Conservation (phyloP, 2,797 vertebrate species). For the Crypturellus tataupa region DNA sequence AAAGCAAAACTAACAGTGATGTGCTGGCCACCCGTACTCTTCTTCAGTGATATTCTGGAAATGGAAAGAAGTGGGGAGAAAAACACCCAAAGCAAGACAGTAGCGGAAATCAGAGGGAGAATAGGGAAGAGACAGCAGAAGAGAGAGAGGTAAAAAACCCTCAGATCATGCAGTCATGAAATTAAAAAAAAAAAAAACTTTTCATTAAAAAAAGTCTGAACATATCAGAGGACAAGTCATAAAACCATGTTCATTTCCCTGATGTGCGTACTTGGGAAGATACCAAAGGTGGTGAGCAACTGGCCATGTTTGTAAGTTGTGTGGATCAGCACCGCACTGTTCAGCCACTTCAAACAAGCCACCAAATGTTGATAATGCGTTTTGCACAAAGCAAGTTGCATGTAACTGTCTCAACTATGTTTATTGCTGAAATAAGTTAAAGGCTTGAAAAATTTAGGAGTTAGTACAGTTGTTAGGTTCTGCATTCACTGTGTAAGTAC, state of each 20-base stretch:
- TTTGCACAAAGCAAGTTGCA: background rate
- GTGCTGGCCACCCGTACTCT: conserved; percentile 15
- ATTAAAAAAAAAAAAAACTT: background rate
- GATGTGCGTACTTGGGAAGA: background rate
- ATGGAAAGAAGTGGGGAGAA: background rate
- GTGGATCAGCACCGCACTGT: background rate
- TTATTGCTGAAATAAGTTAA: background rate
- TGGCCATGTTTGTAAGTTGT: background rate
- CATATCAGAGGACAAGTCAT: background rate
- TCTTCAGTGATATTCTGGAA: background rate
- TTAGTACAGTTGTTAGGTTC: background rate
- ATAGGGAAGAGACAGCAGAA: background rate
- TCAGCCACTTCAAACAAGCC: background rate
- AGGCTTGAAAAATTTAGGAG: background rate
- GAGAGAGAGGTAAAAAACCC: background rate
- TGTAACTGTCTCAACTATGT: background rate
- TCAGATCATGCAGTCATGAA: background rate
- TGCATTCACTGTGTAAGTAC: background rate
- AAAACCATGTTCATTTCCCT: background rate
- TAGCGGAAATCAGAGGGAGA: background rate
- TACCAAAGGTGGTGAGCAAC: background rate
- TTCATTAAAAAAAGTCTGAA: background rate
- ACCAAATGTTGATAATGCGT: background rate
- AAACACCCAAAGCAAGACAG: background rate
- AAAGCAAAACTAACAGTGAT: conserved; percentile 54